Evolutionary conservation across 1,140 invertebrate genomes (phyloP).

Genomic region (Parasteatoda tepidariorum): DNA sequence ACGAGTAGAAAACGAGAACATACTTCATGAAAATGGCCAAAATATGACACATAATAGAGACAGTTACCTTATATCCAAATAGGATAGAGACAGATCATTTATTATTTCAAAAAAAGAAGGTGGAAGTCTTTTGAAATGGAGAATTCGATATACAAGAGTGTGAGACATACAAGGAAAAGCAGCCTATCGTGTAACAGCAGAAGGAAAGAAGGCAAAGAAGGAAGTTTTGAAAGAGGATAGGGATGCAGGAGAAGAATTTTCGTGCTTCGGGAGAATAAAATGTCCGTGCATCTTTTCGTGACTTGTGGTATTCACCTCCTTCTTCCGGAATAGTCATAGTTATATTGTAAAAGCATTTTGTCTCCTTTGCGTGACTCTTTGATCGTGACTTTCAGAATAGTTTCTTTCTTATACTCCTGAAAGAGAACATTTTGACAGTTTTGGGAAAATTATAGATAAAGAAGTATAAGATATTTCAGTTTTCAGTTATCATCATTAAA

Average conservation of each 20-base stretch:
- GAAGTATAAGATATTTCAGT: neutral
- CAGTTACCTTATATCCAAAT: neutral
- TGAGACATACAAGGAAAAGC: neutral
- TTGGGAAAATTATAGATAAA: neutral
- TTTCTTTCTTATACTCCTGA: constrained; percentile 26
- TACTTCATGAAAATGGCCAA: no score
- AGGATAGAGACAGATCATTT: neutral
- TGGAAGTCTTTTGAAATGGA: no score
- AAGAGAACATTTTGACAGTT: neutral
- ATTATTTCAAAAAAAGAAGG: no score
- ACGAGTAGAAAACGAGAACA: no score
- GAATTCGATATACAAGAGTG: constrained; percentile 5
- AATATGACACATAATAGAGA: neutral
- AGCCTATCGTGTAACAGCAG: constrained; percentile 20
- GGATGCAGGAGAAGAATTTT: neutral
- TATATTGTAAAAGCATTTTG: constrained; percentile 21
- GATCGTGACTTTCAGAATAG: constrained; percentile 40
- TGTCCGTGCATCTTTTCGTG: neutral
- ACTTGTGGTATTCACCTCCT: constrained; percentile 19
- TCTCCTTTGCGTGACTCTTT: constrained; percentile 9
- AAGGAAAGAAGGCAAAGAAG: constrained; percentile 10
- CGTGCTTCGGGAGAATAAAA: constrained; percentile 3
- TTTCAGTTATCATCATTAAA: no score
- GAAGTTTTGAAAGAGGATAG: neutral
- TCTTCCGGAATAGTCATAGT: neutral